Evolutionary conservation across 1,140 invertebrate species (phyloP), one percentile per base, ranked within the genome.

Genomic region (Colletes latitarsis): DNA sequence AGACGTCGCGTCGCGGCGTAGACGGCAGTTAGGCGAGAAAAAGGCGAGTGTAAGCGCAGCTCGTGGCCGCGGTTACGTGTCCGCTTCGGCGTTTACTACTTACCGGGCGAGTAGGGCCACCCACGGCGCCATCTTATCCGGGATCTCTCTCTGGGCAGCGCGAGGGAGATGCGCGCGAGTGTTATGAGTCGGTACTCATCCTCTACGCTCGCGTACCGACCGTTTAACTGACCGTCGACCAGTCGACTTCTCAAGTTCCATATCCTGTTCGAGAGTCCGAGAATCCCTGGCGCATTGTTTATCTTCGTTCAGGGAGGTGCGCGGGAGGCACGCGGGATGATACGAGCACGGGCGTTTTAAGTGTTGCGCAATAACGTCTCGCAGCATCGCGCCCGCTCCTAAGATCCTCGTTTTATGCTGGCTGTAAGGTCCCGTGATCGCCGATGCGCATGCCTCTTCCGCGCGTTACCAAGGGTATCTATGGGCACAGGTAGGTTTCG

Each of bases 101-200:
- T 84, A 86, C 86, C 63, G 79, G 77, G 64, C 86, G 86, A 87
- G 77, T 87, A 77, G 92, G 30, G 85, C 92, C 92, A 93, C 92
- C 92, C 92, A 92, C 91, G 86, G 89, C 82, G 92, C 88, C 89
- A 92, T 89, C 89, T 92, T 92, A 93, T 93, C 91, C 89, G 74
- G 79, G 88, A 92, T 91, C 89, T 92, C 78, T 82, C 74, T 74
- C 67, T 76, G 63, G 30, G 19, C 81, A 77, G 55, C 52, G 86
- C 84, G 82, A 87, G 80, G 76, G 55, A 86, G 80, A 88, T 88
- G 81, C 79, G 78, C 76, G 86, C 82, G 83, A 89, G 83, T 81
- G 85, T 90, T 91, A 91, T 85, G 90, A 90, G 87, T 89, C 88
- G 86, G 85, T 89, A 84, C 89, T 91, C 88, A 89, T 90, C 84